phyloP scores from a whole-genome alignment of 2,888 invertebrate species.

The Thyatira batis region DNA sequence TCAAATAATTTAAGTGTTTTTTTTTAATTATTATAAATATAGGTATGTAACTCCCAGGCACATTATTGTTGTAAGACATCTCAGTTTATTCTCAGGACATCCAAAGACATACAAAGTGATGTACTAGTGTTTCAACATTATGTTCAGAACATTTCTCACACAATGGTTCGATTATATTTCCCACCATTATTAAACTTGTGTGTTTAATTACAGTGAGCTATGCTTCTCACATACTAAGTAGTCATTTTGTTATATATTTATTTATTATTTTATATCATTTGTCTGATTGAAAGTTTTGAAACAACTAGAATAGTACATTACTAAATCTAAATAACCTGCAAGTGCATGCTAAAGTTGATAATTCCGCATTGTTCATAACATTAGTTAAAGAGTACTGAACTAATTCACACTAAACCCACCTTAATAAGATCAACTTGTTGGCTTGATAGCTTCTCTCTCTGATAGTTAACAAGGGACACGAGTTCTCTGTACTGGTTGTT shows the following conservation, averaged over 20 bases:
- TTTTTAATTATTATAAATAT: no score
- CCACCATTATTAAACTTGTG: not conserved
- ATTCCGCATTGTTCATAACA: no score
- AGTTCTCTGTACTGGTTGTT: slow-evolving; percentile 91
- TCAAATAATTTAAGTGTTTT: no score
- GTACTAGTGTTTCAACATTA: not conserved
- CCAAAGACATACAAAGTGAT: not conserved
- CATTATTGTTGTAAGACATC: not conserved
- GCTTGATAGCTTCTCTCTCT: slow-evolving; percentile 93
- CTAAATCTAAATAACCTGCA: no score
- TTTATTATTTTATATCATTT: no score
- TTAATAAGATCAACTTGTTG: slow-evolving; percentile 96
- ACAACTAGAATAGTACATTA: no score
- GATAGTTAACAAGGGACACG: slow-evolving; percentile 93
- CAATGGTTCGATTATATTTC: not conserved
- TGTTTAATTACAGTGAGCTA: no score
- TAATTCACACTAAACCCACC: slow-evolving; percentile 69
- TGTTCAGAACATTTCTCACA: not conserved
- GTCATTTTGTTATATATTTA: no score
- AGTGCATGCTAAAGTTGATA: no score
- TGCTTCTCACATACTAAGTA: not conserved
- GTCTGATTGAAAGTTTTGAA: no score
- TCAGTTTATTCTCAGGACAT: not conserved
- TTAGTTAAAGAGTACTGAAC: not conserved
- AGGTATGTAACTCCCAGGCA: no score